Evolutionary conservation across 1,140 invertebrate genomes (phyloP).

Genomic region (Ips typographus): DNA sequence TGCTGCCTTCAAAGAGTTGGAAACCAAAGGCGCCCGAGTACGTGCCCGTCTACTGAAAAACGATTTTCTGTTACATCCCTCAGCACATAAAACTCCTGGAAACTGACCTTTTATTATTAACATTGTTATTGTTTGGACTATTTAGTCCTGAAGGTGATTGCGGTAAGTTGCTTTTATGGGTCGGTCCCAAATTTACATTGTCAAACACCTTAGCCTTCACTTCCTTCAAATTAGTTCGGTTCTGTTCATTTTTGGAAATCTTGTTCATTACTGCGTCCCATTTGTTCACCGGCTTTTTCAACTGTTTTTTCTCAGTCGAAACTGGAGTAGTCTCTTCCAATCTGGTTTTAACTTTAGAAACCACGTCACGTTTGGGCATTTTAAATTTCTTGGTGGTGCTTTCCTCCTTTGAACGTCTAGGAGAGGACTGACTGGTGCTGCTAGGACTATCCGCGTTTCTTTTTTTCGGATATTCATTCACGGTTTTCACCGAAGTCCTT

Average conservation of each 20-base stretch:
- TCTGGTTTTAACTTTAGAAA: conserved; percentile 73
- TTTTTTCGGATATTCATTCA: conserved; percentile 43
- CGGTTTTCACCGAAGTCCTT: conserved; percentile 28
- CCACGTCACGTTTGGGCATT: conserved; percentile 72
- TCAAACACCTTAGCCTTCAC: conserved; percentile 74
- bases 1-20: conserved; percentile 24
- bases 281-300: conserved; percentile 55
- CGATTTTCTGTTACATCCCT: neutral
- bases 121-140: conserved; percentile 43
- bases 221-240: conserved; percentile 70
- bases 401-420: conserved; percentile 55
- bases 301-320: conserved; percentile 41
- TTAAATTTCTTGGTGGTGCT: conserved; percentile 69
- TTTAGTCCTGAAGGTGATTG: neutral
- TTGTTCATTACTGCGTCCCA: conserved; percentile 83
- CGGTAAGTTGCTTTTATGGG: conserved; percentile 3
- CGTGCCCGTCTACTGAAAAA: conserved; percentile 36
- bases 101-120: conserved; percentile 35
- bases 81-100: neutral
- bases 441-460: conserved; percentile 42
- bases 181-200: conserved; percentile 37
- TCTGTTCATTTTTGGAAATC: conserved; percentile 70
- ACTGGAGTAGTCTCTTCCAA: conserved; percentile 55
- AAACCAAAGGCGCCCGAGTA: conserved; percentile 23
- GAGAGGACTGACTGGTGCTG: conserved; percentile 42